Percentiles rank a stretch among this genome's conserved stretches.
These are phyloP conservation scores for Pseudomyrmex sp. DNA, from an alignment of 1,140 invertebrate genomes.

Conservation along the genomic window DNA sequence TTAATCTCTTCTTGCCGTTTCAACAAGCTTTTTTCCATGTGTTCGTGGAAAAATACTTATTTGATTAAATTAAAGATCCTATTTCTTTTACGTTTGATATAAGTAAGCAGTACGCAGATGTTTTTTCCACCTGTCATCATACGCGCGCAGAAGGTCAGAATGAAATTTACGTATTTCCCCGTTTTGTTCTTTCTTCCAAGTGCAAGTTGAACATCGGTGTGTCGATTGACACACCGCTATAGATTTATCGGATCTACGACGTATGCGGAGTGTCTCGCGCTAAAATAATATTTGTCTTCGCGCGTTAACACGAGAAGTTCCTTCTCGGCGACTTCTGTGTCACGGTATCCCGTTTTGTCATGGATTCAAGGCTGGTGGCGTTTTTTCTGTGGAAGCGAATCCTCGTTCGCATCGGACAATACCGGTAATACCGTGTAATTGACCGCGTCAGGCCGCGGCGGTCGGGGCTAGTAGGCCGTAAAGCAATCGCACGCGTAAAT, in stretches of 20 bases:
- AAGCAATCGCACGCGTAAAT: constrained; percentile 25
- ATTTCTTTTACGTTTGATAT: background rate
- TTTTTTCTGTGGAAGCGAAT: constrained; percentile 8
- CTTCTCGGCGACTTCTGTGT: too few species aligned
- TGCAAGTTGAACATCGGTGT: background rate
- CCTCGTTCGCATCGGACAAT: background rate
- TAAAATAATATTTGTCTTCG: constrained; percentile 41
- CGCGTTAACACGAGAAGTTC: background rate
- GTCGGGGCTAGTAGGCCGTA: background rate
- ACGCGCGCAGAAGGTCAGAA: background rate
- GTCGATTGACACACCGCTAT: background rate
- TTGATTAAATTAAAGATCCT: background rate
- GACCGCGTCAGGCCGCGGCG: background rate
- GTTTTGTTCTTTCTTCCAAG: background rate
- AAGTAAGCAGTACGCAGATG: background rate
- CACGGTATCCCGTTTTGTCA: constrained; percentile 23
- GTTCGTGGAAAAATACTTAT: background rate
- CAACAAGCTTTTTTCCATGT: too few species aligned
- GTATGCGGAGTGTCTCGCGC: background rate
- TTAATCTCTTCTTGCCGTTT: too few species aligned
- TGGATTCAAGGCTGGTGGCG: constrained; percentile 7
- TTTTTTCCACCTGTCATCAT: background rate
- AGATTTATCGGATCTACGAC: constrained; percentile 8
- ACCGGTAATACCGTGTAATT: constrained; percentile 30
- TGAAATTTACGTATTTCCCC: constrained; percentile 3